A percentile compares a stretch with the other conserved stretches of the same genome.
Evolutionary conservation across 2,888 invertebrate species (phyloP).

Genomic region (Selenia dentaria): DNA sequence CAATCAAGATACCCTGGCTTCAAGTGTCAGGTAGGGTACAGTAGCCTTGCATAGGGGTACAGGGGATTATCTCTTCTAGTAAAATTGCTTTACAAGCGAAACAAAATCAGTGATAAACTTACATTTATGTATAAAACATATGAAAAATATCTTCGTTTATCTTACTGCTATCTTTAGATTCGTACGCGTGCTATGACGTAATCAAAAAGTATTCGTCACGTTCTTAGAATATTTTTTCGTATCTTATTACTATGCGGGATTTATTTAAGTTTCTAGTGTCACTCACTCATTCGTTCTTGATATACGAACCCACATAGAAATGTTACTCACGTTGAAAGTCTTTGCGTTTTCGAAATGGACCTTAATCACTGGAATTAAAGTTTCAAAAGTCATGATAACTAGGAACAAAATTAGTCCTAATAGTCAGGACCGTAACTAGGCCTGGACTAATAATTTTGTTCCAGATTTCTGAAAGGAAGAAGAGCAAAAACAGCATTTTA

Average conservation of each 20-base stretch:
- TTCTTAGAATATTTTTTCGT: not conserved
- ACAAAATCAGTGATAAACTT: constrained; percentile 33
- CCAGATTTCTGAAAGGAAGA: no score
- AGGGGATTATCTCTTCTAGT: constrained; percentile 26
- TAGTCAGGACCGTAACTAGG: no score
- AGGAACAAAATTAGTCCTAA: no score
- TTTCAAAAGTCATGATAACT: no score
- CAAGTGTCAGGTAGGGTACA: constrained; percentile 2
- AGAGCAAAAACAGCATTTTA: no score
- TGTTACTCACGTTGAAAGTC: not conserved
- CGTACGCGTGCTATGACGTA: constrained; percentile 5
- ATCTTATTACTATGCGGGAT: not conserved
- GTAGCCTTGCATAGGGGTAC: constrained; percentile 23
- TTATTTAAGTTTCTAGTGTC: not conserved
- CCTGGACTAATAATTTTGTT: no score
- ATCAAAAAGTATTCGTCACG: not conserved
- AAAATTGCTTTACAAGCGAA: constrained; percentile 29
- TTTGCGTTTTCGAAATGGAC: not conserved
- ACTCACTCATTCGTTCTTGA: constrained; percentile 2
- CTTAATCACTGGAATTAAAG: not conserved
- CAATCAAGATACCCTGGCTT: not conserved
- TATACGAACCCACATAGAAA: constrained; percentile 9
- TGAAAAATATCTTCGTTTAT: constrained; percentile 23
- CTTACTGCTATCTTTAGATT: constrained; percentile 17
- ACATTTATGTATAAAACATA: constrained; percentile 24